These are phyloP conservation scores for Vespertilio murinus DNA, from an alignment of 2,797 vertebrate genomes.

Conservation along the genomic window DNA sequence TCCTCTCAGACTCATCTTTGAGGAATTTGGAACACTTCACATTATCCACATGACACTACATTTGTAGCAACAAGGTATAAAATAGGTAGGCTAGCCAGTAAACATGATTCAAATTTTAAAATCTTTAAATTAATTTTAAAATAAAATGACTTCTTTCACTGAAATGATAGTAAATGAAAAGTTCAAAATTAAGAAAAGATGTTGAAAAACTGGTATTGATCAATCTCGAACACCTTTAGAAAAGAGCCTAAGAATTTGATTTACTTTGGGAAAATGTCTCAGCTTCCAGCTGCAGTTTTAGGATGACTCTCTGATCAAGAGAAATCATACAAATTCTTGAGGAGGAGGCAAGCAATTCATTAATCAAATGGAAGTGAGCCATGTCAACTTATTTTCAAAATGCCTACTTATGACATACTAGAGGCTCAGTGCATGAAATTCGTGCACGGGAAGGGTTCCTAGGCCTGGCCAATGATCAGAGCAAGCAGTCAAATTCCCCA, in stretches of 20 bases:
- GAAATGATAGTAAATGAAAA: not conserved
- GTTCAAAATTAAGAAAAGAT: not conserved
- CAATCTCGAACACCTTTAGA: not conserved
- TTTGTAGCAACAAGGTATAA: not conserved
- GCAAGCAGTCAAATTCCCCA: too few species aligned
- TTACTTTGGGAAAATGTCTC: conserved; percentile 22
- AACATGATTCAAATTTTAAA: not conserved
- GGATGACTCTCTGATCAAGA: not conserved
- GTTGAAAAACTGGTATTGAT: not conserved
- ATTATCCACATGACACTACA: not conserved
- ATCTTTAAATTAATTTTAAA: conserved; percentile 23
- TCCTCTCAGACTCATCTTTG: not conserved
- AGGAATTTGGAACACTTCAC: not conserved
- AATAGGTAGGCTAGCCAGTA: not conserved
- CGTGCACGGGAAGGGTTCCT: too few species aligned
- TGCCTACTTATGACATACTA: not conserved
- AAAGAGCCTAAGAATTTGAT: not conserved
- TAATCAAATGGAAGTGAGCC: conserved; percentile 32
- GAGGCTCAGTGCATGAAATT: too few species aligned
- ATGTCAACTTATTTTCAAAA: conserved; percentile 32
- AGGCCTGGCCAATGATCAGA: too few species aligned
- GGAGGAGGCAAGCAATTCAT: not conserved
- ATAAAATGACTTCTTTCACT: not conserved
- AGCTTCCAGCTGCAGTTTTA: not conserved
- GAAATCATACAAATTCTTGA: not conserved